These are phyloP conservation scores for Paramormyrops hopkinsi DNA, from an alignment of 2,797 vertebrate species.

Conservation along the genomic window DNA sequence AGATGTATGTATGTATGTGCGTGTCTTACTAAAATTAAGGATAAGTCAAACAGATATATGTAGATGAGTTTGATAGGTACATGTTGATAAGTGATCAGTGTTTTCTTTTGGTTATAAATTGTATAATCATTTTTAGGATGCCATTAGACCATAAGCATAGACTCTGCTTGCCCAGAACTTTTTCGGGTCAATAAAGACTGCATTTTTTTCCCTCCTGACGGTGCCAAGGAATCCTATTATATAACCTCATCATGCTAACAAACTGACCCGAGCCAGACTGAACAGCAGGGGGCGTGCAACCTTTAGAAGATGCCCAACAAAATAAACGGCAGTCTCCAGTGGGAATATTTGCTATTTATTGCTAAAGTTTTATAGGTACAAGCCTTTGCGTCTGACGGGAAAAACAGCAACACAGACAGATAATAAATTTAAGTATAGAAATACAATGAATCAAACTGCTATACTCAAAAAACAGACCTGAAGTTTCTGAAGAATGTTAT, in stretches of 20 bases:
- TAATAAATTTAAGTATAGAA: constrained; percentile 51
- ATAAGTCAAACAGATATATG: background rate
- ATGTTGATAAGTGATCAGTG: background rate
- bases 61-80: background rate
- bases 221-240: background rate
- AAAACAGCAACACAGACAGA: constrained; percentile 52
- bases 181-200: background rate
- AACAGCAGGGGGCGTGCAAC: background rate
- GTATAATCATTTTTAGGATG: background rate
- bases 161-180: background rate
- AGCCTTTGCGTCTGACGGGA: constrained; percentile 47
- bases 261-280: background rate
- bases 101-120: background rate
- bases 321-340: background rate
- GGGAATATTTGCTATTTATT: constrained; percentile 72
- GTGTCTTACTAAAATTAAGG: background rate
- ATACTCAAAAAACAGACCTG: constrained; percentile 7
- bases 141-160: background rate
- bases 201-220: background rate
- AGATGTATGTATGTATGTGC: background rate
- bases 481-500: constrained; percentile 1
- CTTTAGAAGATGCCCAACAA: background rate
- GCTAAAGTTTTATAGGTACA: constrained; percentile 75
- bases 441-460: constrained; percentile 29
- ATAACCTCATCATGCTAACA: background rate